Conservation (phyloP, 1,140 invertebrate genomes). For the Epicauta chinensis region DNA sequence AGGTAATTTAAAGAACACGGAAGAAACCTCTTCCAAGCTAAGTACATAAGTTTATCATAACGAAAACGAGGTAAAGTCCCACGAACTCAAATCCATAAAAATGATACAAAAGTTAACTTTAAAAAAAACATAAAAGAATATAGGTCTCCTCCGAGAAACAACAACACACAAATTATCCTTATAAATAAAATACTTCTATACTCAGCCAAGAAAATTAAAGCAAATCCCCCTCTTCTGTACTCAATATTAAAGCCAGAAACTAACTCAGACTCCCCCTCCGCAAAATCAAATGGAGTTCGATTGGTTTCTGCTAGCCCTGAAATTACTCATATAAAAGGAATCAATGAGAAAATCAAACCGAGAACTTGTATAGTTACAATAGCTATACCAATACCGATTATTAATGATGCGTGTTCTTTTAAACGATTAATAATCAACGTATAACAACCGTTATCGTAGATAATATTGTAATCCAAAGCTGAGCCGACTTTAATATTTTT, state of each 20-base stretch:
- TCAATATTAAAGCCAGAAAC: slow-evolving; percentile 70
- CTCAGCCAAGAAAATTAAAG: slow-evolving; percentile 65
- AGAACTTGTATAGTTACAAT: slow-evolving; percentile 64
- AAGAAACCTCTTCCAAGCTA: slow-evolving; percentile 51
- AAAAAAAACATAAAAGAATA: slow-evolving; percentile 46
- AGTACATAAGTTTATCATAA: slow-evolving; percentile 57
- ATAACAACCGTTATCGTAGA: slow-evolving; percentile 61
- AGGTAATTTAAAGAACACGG: slow-evolving; percentile 49
- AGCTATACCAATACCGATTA: slow-evolving; percentile 58
- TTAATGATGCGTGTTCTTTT: slow-evolving; percentile 52
- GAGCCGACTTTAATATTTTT: slow-evolving; percentile 27
- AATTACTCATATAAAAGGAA: slow-evolving; percentile 54
- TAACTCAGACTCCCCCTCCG: slow-evolving; percentile 66
- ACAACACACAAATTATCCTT: slow-evolving; percentile 48
- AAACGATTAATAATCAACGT: slow-evolving; percentile 59
- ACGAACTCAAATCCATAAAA: slow-evolving; percentile 53
- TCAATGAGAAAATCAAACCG: slow-evolving; percentile 70
- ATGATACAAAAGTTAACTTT: slow-evolving; percentile 46
- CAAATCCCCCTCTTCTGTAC: slow-evolving; percentile 51
- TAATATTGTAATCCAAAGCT: slow-evolving; percentile 30
- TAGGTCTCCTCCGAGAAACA: slow-evolving; percentile 47
- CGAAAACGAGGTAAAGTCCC: slow-evolving; percentile 50
- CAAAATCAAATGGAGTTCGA: slow-evolving; percentile 73
- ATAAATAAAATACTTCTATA: slow-evolving; percentile 65
- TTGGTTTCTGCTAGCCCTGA: slow-evolving; percentile 62